Base-by-base conservation (phyloP, 1,140 invertebrate species). In the Papilio polyxenes region DNA sequence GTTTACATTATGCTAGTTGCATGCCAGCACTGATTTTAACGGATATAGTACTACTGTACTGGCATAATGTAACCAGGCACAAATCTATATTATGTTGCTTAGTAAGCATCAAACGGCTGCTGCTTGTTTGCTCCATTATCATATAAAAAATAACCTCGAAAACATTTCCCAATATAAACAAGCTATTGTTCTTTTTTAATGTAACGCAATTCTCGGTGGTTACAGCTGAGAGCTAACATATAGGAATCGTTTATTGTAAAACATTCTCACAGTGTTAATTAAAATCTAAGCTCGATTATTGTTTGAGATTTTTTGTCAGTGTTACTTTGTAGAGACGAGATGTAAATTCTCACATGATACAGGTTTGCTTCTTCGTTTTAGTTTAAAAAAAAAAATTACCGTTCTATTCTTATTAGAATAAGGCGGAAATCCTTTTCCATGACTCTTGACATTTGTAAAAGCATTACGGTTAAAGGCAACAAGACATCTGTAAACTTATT, bases 381-480 rank as follows among this genome's bases (percentile, higher is more conserved):
- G 53, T 62, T 62, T 17, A 1, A 78, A 78, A 48, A 44, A 76
- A 76, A 13, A 15, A 31, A 13, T 49, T 65, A 75, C 23, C 40
- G 17, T 11, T 59, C 23, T 23, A 81, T 75, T 62, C 69, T 56
- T 49, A 81, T 84, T 82, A 74, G 62, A 83, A 65, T 62, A 74
- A 89, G 77, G 82, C 89, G 90, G 90, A 92, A 87, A 88, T 90
- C 87, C 87, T 90, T 87, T 84, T 83, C 84, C 84, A 83, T 87
- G 89, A 90, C 87, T 87, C 86, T 82, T 92, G 89, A 87, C 87
- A 87, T 92, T 91, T 85, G 37, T 75, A 81, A 76, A 62, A 76
- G 80, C 83, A 87, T 88, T 85, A 85, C 84, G 86, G 87, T 85
- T 86, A 89, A 86, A 84, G 83, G 82, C 82, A 83, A 80, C 59